Conservation (phyloP, 2,888 invertebrate species). For the Platycnemis pennipes region DNA sequence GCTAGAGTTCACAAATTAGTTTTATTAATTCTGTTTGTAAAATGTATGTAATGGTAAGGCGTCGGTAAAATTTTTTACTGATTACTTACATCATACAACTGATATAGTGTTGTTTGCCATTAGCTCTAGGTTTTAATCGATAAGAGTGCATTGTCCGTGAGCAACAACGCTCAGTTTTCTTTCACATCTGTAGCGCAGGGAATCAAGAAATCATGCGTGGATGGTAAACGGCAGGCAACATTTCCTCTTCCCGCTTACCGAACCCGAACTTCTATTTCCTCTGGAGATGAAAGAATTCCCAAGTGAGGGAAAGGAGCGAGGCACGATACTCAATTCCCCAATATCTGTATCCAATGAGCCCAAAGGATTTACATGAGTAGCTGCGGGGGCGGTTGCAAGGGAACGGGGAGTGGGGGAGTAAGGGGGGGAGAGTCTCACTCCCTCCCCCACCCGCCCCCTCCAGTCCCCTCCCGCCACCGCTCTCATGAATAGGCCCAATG, state of each 20-base stretch:
- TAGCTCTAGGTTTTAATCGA: too few species aligned
- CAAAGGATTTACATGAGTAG: slow-evolving; percentile 42
- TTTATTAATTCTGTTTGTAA: too few species aligned
- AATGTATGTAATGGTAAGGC: too few species aligned
- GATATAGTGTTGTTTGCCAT: too few species aligned
- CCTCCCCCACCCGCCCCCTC: neutral
- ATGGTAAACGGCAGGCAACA: neutral
- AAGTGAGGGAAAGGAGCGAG: neutral
- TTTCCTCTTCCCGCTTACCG: neutral
- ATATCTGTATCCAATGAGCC: slow-evolving; percentile 66
- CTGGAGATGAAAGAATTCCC: slow-evolving; percentile 19
- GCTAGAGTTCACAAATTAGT: too few species aligned
- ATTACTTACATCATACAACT: too few species aligned
- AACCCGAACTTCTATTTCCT: slow-evolving; percentile 5
- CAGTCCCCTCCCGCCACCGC: too few species aligned
- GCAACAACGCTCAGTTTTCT: neutral
- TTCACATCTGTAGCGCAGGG: neutral
- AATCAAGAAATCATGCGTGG: neutral
- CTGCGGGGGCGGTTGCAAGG: neutral
- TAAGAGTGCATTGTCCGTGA: too few species aligned
- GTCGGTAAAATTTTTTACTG: too few species aligned
- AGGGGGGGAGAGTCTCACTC: neutral
- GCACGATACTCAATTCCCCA: slow-evolving; percentile 57
- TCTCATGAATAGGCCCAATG: neutral
- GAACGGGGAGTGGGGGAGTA: neutral